These are phyloP conservation scores for Muntiacus reevesi DNA, from an alignment of 2,113 vertebrate species.

Conservation along the genomic window DNA sequence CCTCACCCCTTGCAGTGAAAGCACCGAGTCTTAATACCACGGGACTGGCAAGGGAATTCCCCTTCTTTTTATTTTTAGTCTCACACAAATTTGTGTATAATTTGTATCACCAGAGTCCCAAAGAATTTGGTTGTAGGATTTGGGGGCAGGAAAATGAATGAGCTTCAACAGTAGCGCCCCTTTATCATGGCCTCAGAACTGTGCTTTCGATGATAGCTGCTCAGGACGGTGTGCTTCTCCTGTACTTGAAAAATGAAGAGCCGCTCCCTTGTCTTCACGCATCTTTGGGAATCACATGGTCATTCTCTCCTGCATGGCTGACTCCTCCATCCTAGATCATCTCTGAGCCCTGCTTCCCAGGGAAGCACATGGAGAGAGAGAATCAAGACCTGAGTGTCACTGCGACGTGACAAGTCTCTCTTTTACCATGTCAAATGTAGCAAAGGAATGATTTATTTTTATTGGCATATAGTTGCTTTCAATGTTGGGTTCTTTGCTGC, in stretches of 20 bases:
- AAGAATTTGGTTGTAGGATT: neutral
- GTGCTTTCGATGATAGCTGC: neutral
- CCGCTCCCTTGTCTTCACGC: neutral
- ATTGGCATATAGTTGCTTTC: neutral
- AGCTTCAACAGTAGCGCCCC: neutral
- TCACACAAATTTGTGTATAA: neutral
- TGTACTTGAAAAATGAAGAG: neutral
- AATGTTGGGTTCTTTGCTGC: neutral
- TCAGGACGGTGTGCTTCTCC: neutral
- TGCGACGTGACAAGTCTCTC: fast-evolving
- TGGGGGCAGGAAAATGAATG: neutral
- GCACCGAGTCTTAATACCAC: neutral
- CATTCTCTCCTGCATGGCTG: neutral
- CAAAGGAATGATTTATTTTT: neutral
- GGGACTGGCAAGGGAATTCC: neutral
- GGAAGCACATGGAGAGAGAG: neutral
- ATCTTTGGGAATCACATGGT: neutral
- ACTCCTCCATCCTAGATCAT: neutral
- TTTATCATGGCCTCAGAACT: neutral
- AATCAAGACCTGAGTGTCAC: neutral
- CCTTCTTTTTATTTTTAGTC: neutral
- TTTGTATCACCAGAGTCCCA: neutral
- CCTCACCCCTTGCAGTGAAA: neutral
- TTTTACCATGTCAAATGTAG: neutral
- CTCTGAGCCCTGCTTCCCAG: neutral